Evolutionary conservation across 2,888 invertebrate species (phyloP).

Genomic region (Galeopsomyia nigrocyanea): DNA sequence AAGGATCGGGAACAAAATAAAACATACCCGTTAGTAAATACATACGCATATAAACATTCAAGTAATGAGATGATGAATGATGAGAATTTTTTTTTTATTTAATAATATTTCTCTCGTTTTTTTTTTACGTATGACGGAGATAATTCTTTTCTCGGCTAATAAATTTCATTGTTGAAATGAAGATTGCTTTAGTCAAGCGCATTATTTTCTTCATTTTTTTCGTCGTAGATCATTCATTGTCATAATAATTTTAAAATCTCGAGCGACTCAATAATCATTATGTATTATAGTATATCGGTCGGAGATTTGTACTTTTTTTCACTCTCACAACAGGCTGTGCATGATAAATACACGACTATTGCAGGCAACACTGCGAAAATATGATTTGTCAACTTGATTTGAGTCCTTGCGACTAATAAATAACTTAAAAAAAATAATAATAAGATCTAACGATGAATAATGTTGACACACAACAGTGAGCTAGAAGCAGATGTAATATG

Average conservation of each 20-base stretch:
- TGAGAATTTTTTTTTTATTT: slow-evolving; percentile 31
- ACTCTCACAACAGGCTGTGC: slow-evolving; percentile 60
- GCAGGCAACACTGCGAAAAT: slow-evolving; percentile 34
- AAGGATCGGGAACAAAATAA: slow-evolving; percentile 69
- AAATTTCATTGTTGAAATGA: slow-evolving; percentile 28
- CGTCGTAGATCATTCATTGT: slow-evolving; percentile 1
- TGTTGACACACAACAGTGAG: slow-evolving; percentile 1
- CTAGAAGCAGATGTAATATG: slow-evolving; percentile 23
- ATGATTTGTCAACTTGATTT: slow-evolving; percentile 19
- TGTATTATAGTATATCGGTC: slow-evolving; percentile 65
- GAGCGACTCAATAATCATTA: slow-evolving; percentile 62
- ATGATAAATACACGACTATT: slow-evolving; percentile 46
- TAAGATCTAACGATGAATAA: slow-evolving; percentile 6
- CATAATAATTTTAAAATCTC: slow-evolving; percentile 20
- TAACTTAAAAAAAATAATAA: slow-evolving; percentile 1
- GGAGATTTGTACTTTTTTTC: slow-evolving; percentile 57
- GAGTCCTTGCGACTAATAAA: not conserved
- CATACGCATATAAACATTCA: slow-evolving; percentile 45
- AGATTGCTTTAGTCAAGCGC: slow-evolving; percentile 28
- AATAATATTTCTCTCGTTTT: slow-evolving; percentile 23
- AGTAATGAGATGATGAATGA: slow-evolving; percentile 43
- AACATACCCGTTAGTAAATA: slow-evolving; percentile 68
- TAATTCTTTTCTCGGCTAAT: slow-evolving; percentile 36
- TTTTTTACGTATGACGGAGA: slow-evolving; percentile 15
- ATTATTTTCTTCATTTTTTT: slow-evolving; percentile 14